Percentiles rank a stretch among this genome's conserved stretches.
Conservation (phyloP, 1,140 invertebrate species). For the Atta texana region DNA sequence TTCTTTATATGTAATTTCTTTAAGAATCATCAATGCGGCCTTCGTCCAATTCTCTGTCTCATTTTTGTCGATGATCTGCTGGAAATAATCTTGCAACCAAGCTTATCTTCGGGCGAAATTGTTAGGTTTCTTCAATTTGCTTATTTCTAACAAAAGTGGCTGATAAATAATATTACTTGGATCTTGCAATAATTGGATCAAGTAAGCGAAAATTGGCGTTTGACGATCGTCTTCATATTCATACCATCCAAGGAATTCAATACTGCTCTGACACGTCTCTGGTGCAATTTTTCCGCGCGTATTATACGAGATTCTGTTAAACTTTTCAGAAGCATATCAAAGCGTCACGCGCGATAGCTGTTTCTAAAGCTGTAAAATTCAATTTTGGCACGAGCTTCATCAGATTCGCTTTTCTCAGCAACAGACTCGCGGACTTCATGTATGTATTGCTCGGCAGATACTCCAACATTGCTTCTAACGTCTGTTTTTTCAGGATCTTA, state of each 20-base stretch:
- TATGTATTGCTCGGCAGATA: conserved; percentile 44
- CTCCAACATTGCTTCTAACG: conserved; percentile 43
- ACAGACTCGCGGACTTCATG: conserved; percentile 25
- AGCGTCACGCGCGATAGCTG: not conserved
- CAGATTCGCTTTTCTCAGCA: conserved; percentile 54
- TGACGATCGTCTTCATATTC: not conserved
- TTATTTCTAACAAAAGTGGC: conserved; percentile 13
- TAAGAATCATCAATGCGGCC: conserved; percentile 28
- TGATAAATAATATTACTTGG: conserved; percentile 20
- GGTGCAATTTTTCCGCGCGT: conserved; percentile 24
- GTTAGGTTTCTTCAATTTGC: not conserved
- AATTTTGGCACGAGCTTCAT: conserved; percentile 44
- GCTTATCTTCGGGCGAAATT: not conserved
- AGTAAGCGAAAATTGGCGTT: not conserved
- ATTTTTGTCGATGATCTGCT: not conserved
- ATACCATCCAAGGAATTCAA: not conserved
- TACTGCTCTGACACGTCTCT: conserved; percentile 8
- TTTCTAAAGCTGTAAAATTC: conserved; percentile 17
- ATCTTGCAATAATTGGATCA: conserved; percentile 27
- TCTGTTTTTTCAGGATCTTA: conserved; percentile 40
- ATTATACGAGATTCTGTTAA: conserved; percentile 17
- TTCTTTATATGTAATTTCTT: not conserved
- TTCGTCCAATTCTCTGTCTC: not conserved
- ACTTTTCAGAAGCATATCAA: conserved; percentile 27
- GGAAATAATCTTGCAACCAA: conserved; percentile 10